Percentiles rank a stretch among this genome's conserved stretches.
phyloP scores from a whole-genome alignment of 2,888 invertebrate species.

The Lithosia quadra region DNA sequence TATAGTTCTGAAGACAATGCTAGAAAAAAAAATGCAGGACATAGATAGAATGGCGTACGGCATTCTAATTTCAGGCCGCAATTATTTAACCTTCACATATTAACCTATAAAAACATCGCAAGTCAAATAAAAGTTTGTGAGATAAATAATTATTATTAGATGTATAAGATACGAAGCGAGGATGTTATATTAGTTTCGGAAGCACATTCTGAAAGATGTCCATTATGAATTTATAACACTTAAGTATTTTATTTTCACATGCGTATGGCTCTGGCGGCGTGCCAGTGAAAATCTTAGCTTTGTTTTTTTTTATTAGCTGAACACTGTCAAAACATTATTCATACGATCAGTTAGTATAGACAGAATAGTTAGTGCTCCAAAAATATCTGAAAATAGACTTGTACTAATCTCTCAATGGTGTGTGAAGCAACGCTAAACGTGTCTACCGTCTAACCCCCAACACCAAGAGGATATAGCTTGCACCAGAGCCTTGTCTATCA shows the following conservation, averaged over 20 bases:
- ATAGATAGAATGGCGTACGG: no score
- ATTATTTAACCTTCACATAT: background rate
- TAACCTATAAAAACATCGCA: background rate
- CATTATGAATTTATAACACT: slow-evolving; percentile 41
- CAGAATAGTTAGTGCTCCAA: background rate
- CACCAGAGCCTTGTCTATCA: no score
- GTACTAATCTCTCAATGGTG: background rate
- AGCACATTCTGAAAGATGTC: slow-evolving; percentile 49
- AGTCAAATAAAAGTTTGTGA: background rate
- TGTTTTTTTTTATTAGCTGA: slow-evolving; percentile 28
- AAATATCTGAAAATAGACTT: background rate
- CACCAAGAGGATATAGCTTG: no score
- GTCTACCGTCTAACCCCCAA: no score
- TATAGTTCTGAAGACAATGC: no score
- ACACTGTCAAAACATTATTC: background rate
- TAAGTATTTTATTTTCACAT: slow-evolving; percentile 52
- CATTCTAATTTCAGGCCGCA: background rate
- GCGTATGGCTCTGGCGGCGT: slow-evolving; percentile 44
- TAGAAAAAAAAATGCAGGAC: no score
- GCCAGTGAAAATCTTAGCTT: slow-evolving; percentile 22
- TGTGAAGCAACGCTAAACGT: no score
- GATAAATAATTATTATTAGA: background rate
- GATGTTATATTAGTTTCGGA: slow-evolving; percentile 20
- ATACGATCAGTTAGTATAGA: background rate
- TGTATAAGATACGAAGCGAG: background rate